Evolutionary conservation across 2,888 invertebrate genomes (phyloP), one percentile per base, ranked within the genome.

Genomic region (Sarcophaga caerulescens): DNA sequence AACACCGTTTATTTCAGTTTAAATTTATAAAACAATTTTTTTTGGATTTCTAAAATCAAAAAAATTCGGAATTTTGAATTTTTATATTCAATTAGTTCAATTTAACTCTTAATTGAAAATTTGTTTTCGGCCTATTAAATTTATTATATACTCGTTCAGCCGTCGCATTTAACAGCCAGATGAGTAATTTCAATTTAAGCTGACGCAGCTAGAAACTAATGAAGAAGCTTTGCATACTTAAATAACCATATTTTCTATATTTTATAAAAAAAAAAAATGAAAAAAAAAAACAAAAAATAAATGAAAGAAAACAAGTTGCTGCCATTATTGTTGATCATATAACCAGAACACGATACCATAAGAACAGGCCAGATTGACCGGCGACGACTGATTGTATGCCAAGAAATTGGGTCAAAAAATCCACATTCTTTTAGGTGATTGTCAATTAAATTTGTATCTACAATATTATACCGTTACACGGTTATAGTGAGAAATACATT

Each of bases 381-480:
- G 63, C 57, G 74, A 74, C 63, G 35, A 57, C 10, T 14, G 52
- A 52, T n/a, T 76, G 45, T 76, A 47, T 76, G 70, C 70, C 59
- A 52, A 4, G 63, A 78, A 86, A 86, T 84, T 86, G 44, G 86
- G 86, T 86, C 86, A 84, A 84, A 12, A 78, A 79, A 57, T 86
- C 81, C 74, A 84, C 84, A 86, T 86, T 86, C 84, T 84, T 86
- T 84, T 70, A 57, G 85, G 84, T 78, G 85, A 84, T 78, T 86
- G 84, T 81, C 85, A 86, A 84, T 84, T 84, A 74, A 86, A 77
- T 86, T 81, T 74, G 35, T 35, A 84, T 84, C 81, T 84, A 71
- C 25, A 78, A 78, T 75, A 81, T 75, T 63, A 52, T 52, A 71
- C 84, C 75, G 81, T 86, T 86, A 81, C 78, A 81, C 78, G 21